phyloP scores from a whole-genome alignment of 2,888 invertebrate genomes.

The Tetragnatha montana region DNA sequence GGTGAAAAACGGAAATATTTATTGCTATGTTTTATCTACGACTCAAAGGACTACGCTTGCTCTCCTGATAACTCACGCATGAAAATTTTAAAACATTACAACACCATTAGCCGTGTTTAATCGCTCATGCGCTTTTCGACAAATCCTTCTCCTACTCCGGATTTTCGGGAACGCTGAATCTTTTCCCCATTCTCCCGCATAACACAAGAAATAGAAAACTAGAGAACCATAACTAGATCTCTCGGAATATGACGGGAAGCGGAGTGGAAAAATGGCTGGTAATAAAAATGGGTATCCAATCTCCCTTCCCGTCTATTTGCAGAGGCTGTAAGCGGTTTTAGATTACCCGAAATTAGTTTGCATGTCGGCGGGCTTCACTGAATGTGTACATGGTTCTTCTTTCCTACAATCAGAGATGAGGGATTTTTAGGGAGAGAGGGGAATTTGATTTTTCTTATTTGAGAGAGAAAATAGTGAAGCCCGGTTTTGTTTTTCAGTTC shows the following conservation, averaged over 20 bases:
- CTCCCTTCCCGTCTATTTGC: background rate
- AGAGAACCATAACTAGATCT: background rate
- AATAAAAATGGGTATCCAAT: background rate
- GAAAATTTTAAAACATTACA: too few species aligned
- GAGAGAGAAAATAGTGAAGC: too few species aligned
- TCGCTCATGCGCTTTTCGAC: too few species aligned
- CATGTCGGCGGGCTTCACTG: background rate
- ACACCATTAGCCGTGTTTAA: too few species aligned
- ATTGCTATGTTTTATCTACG: too few species aligned
- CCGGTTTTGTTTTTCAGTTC: too few species aligned
- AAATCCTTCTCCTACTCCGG: background rate
- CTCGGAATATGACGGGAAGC: background rate
- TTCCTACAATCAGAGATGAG: background rate
- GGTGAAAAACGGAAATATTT: too few species aligned
- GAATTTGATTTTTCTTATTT: background rate
- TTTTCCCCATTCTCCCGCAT: background rate
- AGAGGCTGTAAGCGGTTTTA: background rate
- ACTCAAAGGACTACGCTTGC: too few species aligned
- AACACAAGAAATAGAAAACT: background rate
- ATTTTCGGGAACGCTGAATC: background rate
- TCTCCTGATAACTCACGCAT: too few species aligned
- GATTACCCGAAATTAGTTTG: conserved; percentile 1
- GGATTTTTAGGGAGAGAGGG: background rate
- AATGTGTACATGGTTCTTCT: background rate
- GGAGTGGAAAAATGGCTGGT: background rate